These are phyloP conservation scores for Hoplodrina ambigua DNA, from an alignment of 2,888 invertebrate species.

Conservation along the genomic window DNA sequence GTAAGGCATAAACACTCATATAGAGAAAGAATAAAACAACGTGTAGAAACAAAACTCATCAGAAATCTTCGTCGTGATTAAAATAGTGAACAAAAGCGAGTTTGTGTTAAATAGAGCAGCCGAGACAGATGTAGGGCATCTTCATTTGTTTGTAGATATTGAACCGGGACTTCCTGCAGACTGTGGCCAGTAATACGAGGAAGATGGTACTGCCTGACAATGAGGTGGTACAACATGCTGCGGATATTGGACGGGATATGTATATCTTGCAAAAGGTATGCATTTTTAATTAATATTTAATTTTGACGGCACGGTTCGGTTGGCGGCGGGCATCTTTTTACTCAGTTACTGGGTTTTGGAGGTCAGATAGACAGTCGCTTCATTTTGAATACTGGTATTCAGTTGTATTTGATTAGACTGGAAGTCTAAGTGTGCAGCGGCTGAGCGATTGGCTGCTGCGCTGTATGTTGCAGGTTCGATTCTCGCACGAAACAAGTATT, in stretches of 20 bases:
- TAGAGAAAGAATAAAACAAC: neutral
- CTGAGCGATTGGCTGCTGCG: no score
- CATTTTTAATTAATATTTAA: neutral
- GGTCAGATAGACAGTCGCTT: no score
- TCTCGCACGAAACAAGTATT: no score
- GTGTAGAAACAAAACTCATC: slow-evolving; percentile 3
- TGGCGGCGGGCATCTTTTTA: no score
- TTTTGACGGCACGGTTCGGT: no score
- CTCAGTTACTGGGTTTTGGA: no score
- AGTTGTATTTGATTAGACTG: no score
- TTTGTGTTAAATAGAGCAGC: slow-evolving; percentile 33
- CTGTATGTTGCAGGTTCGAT: no score
- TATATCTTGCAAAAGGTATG: slow-evolving; percentile 84
- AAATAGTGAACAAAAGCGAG: slow-evolving; percentile 50
- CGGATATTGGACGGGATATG: slow-evolving; percentile 87
- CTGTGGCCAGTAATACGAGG: slow-evolving; percentile 81
- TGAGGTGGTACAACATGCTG: slow-evolving; percentile 86
- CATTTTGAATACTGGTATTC: no score
- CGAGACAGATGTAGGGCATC: slow-evolving; percentile 44
- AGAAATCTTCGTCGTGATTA: slow-evolving; percentile 37
- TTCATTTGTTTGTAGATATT: slow-evolving; percentile 72
- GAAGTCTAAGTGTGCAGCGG: no score
- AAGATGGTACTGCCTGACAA: slow-evolving; percentile 85
- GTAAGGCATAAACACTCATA: no score
- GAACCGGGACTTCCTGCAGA: slow-evolving; percentile 84